Base-by-base conservation (phyloP, 2,113 vertebrate species). In the Siniperca chuatsi region DNA sequence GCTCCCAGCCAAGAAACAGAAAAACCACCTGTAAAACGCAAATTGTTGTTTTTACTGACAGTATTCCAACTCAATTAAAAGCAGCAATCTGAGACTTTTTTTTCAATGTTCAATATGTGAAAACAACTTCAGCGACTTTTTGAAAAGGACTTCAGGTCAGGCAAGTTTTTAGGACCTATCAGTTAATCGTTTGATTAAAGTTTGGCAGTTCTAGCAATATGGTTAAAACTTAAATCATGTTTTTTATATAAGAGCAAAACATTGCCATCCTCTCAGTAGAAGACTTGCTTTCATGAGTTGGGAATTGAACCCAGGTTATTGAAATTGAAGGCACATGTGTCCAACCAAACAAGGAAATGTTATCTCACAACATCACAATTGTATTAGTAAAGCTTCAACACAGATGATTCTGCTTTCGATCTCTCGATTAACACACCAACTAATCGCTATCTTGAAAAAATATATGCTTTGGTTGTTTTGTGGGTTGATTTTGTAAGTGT, bases 241-340 rank as follows among this genome's bases (percentile, higher is more conserved):
- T 50, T 75, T 62, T 75, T 62, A 48, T 21, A 75, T 2, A 2
- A 48, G 57, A 48, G 29, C 23, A 25, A 44, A 66, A 44, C 40
- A n/a, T 8, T 40, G 4, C 9, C 37, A 42, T 46, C 40, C 23
- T 46, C 65, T 16, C 42, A 46, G 12, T n/a, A 16, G 42, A 16
- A 67, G 46, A 46, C 37, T 8, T 44, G 64, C 20, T 66, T 42
- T n/a, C 64, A 42, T 44, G 12, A 66, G 11, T n/a, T 16, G 23
- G 42, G 65, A 57, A 57, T 35, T 66, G 11, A 46, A 44, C n/a
- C 25, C 35, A 54, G 29, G 60, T 76, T 33, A 12, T 0, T 42
- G 48, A 66, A 78, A 78, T 44, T 66, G n/a, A 55, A 77, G 61
- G 48, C 74, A 76, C 60, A 65, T 65, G 74, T 77, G 48, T 66